Base-by-base conservation (phyloP, 1,140 invertebrate genomes). In the Neodiprion virginianus region DNA sequence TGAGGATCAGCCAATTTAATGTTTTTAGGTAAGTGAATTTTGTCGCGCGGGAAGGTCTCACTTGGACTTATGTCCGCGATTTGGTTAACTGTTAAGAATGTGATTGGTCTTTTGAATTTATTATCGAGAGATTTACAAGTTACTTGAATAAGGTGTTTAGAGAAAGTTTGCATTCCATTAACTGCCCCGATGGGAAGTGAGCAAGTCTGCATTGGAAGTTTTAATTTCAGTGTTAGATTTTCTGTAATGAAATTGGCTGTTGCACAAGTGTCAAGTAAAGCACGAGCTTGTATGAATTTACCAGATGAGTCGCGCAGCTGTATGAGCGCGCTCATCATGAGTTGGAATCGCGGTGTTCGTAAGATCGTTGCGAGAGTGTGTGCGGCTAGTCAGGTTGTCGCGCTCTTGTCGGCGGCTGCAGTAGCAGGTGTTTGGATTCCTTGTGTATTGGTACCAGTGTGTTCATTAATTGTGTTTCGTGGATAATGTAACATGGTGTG, bases 191-290 rank as follows among this genome's bases (percentile, higher is more conserved):
- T 28, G 9, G 48, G 7, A 7, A 72, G 8, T 53, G 71, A 53
- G 14, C 47, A 72, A 7, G 71, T 48, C 14, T 48, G 48, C 17
- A 17, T 17, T 17, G 17, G 17, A 17, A 17, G 17, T 17, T 17
- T 17, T 17, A 17, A 17, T 17, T 17, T 23, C 17, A 8, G 28
- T 50, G 28, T 53, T 23, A 72, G 48, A 11, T 50, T 14, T 53
- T 72, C 48, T 2, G 71, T 53, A 14, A 72, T 53, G 10, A 61
- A 61, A 72, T 72, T 8, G 17, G 71, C 71, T 11, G 71, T 72
- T 10, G 71, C 47, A 48, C 71, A 72, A 10, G 71, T 72, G 21
- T 72, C 71, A 8, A 72, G 50, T 53, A 72, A 53, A 14, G 49
- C 49, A 8, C 71, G 8, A n/a, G 48, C 28, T 14, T 21, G 17